Percentiles rank a stretch among this genome's conserved stretches.
Evolutionary conservation across 2,797 vertebrate species (phyloP).

Genomic region (Triplophysa yarkandensis): DNA sequence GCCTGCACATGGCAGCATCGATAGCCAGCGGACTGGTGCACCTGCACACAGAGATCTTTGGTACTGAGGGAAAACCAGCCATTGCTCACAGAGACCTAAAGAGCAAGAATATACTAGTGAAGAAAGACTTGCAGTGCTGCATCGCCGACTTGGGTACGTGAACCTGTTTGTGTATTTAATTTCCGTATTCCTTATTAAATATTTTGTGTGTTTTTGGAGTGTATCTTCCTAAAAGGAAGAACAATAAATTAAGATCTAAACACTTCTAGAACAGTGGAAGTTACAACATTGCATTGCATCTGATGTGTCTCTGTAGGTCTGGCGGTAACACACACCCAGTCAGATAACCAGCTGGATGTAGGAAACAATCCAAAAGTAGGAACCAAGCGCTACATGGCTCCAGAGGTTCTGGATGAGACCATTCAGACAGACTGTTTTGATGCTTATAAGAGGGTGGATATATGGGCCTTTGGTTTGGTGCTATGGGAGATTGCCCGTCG

Average conservation of each 20-base stretch:
- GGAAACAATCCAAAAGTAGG: slow-evolving; percentile 85
- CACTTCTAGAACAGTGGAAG: too few relatives aligned
- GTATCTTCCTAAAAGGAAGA: too few relatives aligned
- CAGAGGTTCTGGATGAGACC: slow-evolving; percentile 81
- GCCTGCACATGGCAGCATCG: slow-evolving; percentile 79
- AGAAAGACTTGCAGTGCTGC: slow-evolving; percentile 82
- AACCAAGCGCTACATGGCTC: slow-evolving; percentile 85
- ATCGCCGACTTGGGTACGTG: slow-evolving; percentile 80
- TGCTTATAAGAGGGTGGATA: slow-evolving; percentile 83
- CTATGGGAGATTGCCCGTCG: slow-evolving; percentile 82
- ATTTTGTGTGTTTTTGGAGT: too few relatives aligned
- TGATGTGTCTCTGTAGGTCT: slow-evolving; percentile 65
- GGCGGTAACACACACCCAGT: slow-evolving; percentile 82
- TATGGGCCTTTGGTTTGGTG: slow-evolving; percentile 84
- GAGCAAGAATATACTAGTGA: slow-evolving; percentile 84
- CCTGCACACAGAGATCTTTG: slow-evolving; percentile 82
- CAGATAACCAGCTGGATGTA: slow-evolving; percentile 80
- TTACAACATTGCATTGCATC: neutral
- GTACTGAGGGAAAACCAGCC: slow-evolving; percentile 82
- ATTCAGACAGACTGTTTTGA: slow-evolving; percentile 84
- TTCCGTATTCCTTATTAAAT: neutral
- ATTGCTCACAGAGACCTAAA: slow-evolving; percentile 83
- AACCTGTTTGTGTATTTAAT: neutral
- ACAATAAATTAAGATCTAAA: too few relatives aligned
- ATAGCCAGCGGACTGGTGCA: slow-evolving; percentile 80